Evolutionary conservation across 2,888 invertebrate genomes (phyloP).

Genomic region (Pyralis farinalis): DNA sequence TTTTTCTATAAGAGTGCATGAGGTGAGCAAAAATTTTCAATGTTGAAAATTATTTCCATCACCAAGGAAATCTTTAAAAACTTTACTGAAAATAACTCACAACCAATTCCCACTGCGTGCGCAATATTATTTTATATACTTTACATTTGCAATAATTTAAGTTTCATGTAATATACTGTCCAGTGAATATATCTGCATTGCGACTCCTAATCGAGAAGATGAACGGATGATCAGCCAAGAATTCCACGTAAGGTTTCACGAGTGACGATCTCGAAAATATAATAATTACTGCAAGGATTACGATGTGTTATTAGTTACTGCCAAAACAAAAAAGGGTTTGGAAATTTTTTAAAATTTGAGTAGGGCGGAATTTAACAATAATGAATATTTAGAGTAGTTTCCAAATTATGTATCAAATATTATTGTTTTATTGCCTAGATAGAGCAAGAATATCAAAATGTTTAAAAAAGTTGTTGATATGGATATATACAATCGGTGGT

Average conservation of each 20-base stretch:
- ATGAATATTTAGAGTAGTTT: too few relatives aligned
- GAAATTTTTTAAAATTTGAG: too few relatives aligned
- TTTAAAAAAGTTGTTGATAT: too few relatives aligned
- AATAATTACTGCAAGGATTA: conserved; percentile 27
- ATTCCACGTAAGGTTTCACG: conserved; percentile 19
- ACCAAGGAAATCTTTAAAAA: conserved; percentile 4
- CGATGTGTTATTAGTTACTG: not conserved
- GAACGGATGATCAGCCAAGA: conserved; percentile 36
- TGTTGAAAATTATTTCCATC: not conserved
- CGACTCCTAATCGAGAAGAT: conserved; percentile 29
- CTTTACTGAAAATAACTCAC: not conserved
- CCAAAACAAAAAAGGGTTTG: too few relatives aligned
- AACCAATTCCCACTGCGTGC: conserved; percentile 20
- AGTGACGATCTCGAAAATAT: conserved; percentile 29
- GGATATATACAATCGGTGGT: too few relatives aligned
- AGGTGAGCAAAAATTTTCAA: not conserved
- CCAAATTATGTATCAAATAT: too few relatives aligned
- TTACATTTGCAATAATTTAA: conserved; percentile 26
- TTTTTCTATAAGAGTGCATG: too few relatives aligned
- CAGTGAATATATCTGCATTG: conserved; percentile 28
- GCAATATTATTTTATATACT: conserved; percentile 11
- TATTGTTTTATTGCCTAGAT: too few relatives aligned
- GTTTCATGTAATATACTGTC: conserved; percentile 24
- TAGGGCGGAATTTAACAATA: too few relatives aligned
- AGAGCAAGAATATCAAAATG: too few relatives aligned